Conservation (phyloP, 2,888 invertebrate genomes). For the Allacma fusca region DNA sequence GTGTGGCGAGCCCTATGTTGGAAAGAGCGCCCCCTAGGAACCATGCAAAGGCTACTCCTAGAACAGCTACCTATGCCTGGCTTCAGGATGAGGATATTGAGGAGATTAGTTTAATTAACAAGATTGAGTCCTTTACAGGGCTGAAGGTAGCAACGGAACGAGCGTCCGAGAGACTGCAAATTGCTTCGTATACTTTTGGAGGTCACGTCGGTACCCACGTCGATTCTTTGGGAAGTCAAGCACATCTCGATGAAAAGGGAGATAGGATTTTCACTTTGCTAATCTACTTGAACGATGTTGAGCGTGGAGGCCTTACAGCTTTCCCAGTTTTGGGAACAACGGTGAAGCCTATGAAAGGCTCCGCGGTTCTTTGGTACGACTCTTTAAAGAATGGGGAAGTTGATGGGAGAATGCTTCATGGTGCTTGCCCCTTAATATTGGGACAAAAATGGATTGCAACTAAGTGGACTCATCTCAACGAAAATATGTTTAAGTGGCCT, state of each 20-base stretch:
- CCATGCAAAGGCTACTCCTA: slow-evolving; percentile 52
- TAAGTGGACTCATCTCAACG: slow-evolving; percentile 60
- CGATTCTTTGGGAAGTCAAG: slow-evolving; percentile 54
- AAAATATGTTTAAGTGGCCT: slow-evolving; percentile 59
- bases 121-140: slow-evolving; percentile 56
- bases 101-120: slow-evolving; percentile 48
- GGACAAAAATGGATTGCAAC: slow-evolving; percentile 65
- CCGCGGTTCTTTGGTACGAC: slow-evolving; percentile 66
- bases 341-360: slow-evolving; percentile 62
- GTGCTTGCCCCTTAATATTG: slow-evolving; percentile 63
- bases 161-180: slow-evolving; percentile 55
- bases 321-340: slow-evolving; percentile 60
- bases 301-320: slow-evolving; percentile 60
- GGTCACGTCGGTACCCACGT: slow-evolving; percentile 58
- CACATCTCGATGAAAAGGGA: slow-evolving; percentile 54
- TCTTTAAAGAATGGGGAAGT: slow-evolving; percentile 64
- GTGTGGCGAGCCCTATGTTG: slow-evolving; percentile 48
- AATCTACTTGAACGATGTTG: slow-evolving; percentile 60
- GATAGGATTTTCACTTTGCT: slow-evolving; percentile 59
- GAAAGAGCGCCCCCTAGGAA: slow-evolving; percentile 54
- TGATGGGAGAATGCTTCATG: slow-evolving; percentile 65
- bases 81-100: slow-evolving; percentile 53
- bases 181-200: slow-evolving; percentile 59
- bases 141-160: slow-evolving; percentile 53
- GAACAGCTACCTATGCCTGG: slow-evolving; percentile 59